phyloP scores from a whole-genome alignment of 2,113 vertebrate species.

The Rynchops niger region DNA sequence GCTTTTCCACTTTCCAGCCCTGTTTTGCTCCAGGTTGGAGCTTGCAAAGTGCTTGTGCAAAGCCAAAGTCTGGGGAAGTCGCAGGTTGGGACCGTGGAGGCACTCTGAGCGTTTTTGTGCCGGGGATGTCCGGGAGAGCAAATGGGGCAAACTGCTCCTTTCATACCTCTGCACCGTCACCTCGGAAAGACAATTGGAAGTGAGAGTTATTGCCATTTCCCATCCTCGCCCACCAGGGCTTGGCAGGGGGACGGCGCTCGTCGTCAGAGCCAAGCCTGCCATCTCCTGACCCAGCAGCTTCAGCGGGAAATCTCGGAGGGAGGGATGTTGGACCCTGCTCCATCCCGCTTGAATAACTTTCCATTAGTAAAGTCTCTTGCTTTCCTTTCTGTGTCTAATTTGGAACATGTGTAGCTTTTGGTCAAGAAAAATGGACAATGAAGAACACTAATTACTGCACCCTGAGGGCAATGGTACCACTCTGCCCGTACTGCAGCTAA shows the following conservation, averaged over 20 bases:
- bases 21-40: background rate
- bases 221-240: background rate
- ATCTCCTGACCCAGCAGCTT: background rate
- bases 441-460: background rate
- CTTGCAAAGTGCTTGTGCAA: background rate
- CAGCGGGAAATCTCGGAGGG: background rate
- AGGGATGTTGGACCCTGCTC: background rate
- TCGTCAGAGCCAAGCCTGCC: background rate
- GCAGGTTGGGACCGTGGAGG: background rate
- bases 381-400: background rate
- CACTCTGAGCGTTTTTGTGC: background rate
- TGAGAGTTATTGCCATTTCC: background rate
- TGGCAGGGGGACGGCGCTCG: background rate
- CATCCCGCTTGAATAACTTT: background rate
- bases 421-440: background rate
- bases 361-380: background rate
- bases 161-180: background rate
- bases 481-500: background rate
- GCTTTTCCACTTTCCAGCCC: background rate
- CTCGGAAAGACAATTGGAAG: background rate
- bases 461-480: background rate
- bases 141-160: background rate
- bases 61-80: background rate
- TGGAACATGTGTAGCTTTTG: background rate
- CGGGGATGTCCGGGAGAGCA: rapidly evolving